These are phyloP conservation scores for Copidosoma floridanum DNA, from an alignment of 1,140 invertebrate species.

Conservation along the genomic window DNA sequence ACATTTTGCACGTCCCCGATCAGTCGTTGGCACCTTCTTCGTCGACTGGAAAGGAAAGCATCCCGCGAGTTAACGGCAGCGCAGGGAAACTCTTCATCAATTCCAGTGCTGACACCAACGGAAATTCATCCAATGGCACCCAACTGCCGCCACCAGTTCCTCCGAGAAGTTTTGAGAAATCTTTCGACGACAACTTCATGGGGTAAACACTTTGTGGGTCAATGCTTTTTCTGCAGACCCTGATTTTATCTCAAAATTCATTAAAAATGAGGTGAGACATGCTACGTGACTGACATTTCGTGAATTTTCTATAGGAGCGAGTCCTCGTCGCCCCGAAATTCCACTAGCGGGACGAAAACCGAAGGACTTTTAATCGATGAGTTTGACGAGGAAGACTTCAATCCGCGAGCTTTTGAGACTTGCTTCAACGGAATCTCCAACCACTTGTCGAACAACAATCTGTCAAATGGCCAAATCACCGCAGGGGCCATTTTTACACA, in stretches of 20 bases:
- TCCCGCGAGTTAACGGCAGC: slow-evolving; percentile 43
- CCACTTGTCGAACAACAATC: slow-evolving; percentile 52
- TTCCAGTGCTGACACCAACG: slow-evolving; percentile 47
- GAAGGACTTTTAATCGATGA: slow-evolving; percentile 82
- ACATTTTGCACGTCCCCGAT: slow-evolving; percentile 55
- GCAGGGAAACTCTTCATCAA: slow-evolving; percentile 34
- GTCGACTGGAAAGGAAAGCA: slow-evolving; percentile 32
- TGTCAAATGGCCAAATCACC: slow-evolving; percentile 47
- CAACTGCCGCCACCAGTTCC: slow-evolving; percentile 65
- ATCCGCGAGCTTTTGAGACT: slow-evolving; percentile 71
- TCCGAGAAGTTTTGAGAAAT: slow-evolving; percentile 64
- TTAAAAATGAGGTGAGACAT: background rate
- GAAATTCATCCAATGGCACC: slow-evolving; percentile 52
- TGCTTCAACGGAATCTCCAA: slow-evolving; percentile 52
- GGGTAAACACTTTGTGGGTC: slow-evolving; percentile 34
- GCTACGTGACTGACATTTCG: background rate
- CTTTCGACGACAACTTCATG: slow-evolving; percentile 55
- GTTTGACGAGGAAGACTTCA: slow-evolving; percentile 74
- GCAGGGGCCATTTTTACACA: slow-evolving; percentile 48
- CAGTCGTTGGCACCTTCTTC: slow-evolving; percentile 15
- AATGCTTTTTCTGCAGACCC: background rate
- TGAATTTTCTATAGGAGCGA: slow-evolving; percentile 33
- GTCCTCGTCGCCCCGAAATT: slow-evolving; percentile 48
- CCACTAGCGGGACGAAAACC: slow-evolving; percentile 73
- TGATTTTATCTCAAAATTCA: background rate